Evolutionary conservation across 2,888 invertebrate species (phyloP).

Genomic region (Eulithis prunata): DNA sequence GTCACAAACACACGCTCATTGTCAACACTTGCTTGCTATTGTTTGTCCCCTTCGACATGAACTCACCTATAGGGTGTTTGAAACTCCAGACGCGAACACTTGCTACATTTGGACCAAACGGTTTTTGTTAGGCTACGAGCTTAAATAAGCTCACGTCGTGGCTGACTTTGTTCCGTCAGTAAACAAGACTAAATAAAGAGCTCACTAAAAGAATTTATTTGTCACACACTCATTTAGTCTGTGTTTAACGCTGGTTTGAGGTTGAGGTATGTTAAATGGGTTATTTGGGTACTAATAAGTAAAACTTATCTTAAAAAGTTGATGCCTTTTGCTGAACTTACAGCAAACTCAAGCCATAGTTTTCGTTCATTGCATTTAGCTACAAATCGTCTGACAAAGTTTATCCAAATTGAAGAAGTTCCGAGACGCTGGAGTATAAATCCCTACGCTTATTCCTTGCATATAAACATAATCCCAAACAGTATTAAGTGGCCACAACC

Average conservation of each 20-base stretch:
- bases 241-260: neutral
- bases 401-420: conserved; percentile 39
- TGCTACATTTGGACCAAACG: conserved; percentile 42
- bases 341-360: neutral
- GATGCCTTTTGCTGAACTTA: neutral
- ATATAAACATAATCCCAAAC: conserved; percentile 42
- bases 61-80: conserved; percentile 38
- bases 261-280: conserved; percentile 3
- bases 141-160: conserved; percentile 59
- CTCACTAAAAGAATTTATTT: conserved; percentile 28
- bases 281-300: neutral
- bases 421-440: conserved; percentile 31
- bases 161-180: conserved; percentile 45
- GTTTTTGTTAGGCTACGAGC: conserved; percentile 48
- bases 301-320: neutral
- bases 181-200: conserved; percentile 38
- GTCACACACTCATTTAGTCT: conserved; percentile 15
- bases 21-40: conserved; percentile 60
- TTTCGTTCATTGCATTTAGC: conserved; percentile 8
- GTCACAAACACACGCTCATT: conserved; percentile 60
- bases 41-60: conserved; percentile 50
- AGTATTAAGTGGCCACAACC: conserved; percentile 42
- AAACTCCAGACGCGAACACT: conserved; percentile 35
- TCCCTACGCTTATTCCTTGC: conserved; percentile 41
- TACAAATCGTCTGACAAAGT: conserved; percentile 31